Base-by-base conservation (phyloP, 2,888 invertebrate genomes). In the Cosmopolites sordidus region DNA sequence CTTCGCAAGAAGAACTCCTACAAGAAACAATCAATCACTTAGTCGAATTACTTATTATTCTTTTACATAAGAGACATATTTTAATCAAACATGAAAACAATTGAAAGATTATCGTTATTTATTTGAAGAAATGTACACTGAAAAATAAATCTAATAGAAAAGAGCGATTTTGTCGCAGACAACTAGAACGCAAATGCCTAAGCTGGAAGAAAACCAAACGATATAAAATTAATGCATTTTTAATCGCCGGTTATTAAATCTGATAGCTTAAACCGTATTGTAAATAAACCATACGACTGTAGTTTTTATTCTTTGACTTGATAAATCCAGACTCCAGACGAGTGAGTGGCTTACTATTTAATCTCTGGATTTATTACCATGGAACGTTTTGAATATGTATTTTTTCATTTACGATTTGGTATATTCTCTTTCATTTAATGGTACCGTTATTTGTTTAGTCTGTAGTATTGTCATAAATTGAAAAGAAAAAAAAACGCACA, bases 311-410 rank as follows among this genome's bases (percentile, higher is more conserved):
- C 41, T 44, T 53, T 41, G 45, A 51, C 40, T 51, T 45, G 40
- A 51, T 44, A 51, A 53, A 48, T 16, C 48, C 48, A 29, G 54
- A 46, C 30, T 44, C 49, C 54, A 54, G 54, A 54, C 49, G 27
- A 43, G 43, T 22, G 41, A 54, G 48, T 48, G 53, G 22, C 48
- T 54, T 29, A 48, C 30, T 54, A 42, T 44, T 48, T 54, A 54
- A 54, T 54, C 53, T 44, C 41, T 11, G 41, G 53, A 45, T 48
- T 54, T 48, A 54, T 33, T 33, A 11, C 33, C 33, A 33, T 11
- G n/a, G 11, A 33, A 33, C 33, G 33, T 33, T 33, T 33, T 33
- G n/a, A 33, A 33, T 33, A 33, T 33, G 33, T 11, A 2, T 33
- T 33, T 33, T 12, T 33, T 33, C 33, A n/a, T 12, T 33, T 33